phyloP scores from a whole-genome alignment of 1,140 invertebrate species.

The Cyclargus thomasi region DNA sequence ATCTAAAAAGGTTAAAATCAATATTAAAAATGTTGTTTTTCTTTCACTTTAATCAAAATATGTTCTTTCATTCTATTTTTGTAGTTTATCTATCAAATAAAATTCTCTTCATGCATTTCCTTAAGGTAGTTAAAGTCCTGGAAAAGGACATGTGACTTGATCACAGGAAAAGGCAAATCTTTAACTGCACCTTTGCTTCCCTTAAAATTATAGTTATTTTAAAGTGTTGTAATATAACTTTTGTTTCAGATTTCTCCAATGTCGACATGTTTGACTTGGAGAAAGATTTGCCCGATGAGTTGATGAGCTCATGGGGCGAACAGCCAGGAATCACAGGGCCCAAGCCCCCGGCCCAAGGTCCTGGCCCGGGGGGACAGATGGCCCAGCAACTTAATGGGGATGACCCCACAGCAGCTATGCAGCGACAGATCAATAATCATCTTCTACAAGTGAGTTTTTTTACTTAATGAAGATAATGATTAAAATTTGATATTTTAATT shows the following conservation, averaged over 20 bases:
- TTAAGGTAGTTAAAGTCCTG: too few species aligned
- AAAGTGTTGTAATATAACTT: background rate
- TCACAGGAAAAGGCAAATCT: too few species aligned
- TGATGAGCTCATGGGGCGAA: slow-evolving; percentile 86
- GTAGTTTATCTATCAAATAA: too few species aligned
- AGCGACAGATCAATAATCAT: slow-evolving; percentile 80
- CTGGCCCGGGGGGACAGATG: slow-evolving; percentile 80
- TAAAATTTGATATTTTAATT: background rate
- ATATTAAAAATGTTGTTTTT: too few species aligned
- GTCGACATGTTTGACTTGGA: slow-evolving; percentile 91
- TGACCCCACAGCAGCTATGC: slow-evolving; percentile 75
- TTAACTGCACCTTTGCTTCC: too few species aligned
- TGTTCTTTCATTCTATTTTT: too few species aligned
- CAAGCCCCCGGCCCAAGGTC: slow-evolving; percentile 85
- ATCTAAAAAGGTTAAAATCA: too few species aligned
- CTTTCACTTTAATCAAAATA: too few species aligned
- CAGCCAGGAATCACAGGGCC: slow-evolving; percentile 76
- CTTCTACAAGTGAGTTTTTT: slow-evolving; percentile 76
- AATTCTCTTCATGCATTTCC: too few species aligned
- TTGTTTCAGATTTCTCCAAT: slow-evolving; percentile 81
- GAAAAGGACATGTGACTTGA: too few species aligned
- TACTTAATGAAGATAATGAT: slow-evolving; percentile 13
- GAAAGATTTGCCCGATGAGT: slow-evolving; percentile 94
- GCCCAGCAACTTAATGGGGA: slow-evolving; percentile 81
- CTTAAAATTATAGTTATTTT: background rate